Evolutionary conservation across 2,797 vertebrate species (phyloP).

Genomic region (Salmo trutta): DNA sequence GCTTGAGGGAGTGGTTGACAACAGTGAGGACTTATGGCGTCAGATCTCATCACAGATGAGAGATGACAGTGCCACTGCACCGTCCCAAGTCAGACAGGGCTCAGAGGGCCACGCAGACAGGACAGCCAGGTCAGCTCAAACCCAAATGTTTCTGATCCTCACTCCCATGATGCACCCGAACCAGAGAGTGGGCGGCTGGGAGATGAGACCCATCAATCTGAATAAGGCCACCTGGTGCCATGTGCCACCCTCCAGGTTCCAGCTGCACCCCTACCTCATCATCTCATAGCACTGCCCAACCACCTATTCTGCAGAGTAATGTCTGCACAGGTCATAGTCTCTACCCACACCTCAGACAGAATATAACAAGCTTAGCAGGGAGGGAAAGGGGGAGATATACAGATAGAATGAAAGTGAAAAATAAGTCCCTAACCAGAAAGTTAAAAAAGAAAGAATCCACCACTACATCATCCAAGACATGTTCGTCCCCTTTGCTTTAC

Average conservation of each 20-base stretch:
- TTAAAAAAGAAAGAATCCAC: background rate
- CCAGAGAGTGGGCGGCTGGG: slow-evolving; percentile 15
- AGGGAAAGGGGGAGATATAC: slow-evolving; percentile 11
- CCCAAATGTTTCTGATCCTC: background rate
- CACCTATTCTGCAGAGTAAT: background rate
- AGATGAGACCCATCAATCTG: slow-evolving; percentile 3
- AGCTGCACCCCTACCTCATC: slow-evolving; percentile 3
- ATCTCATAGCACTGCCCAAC: slow-evolving; percentile 1
- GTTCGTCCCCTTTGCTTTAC: background rate
- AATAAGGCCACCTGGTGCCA: slow-evolving; percentile 12
- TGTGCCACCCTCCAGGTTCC: slow-evolving; percentile 1
- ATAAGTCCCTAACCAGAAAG: no score
- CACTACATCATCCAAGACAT: background rate
- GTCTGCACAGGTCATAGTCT: background rate
- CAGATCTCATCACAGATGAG: no score
- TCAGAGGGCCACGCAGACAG: background rate
- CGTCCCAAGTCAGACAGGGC: no score
- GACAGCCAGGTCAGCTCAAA: slow-evolving; percentile 19
- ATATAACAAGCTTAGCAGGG: slow-evolving; percentile 2
- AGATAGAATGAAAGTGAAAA: no score
- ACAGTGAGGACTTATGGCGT: no score
- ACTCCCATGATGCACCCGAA: slow-evolving; percentile 30
- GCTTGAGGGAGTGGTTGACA: slow-evolving; percentile 18
- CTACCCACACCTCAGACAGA: background rate
- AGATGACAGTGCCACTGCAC: no score